These are phyloP conservation scores for Apolygus lucorum DNA, from an alignment of 1,140 invertebrate genomes.

Conservation along the genomic window DNA sequence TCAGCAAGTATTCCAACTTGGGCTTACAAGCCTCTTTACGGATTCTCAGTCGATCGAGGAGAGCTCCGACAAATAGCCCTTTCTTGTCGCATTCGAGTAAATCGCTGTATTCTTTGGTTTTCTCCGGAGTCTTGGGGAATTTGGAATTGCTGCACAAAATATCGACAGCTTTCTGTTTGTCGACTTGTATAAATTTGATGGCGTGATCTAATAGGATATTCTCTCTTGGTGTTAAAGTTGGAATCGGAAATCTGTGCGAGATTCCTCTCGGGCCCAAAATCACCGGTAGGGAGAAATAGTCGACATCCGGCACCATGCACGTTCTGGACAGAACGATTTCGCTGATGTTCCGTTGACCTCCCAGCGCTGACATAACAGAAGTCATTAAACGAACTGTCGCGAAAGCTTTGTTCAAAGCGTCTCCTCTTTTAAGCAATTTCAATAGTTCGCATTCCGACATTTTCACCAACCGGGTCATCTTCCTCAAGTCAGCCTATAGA, in stretches of 20 bases:
- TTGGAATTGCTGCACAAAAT: too few relatives aligned
- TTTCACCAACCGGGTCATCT: not conserved
- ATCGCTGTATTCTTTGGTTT: too few relatives aligned
- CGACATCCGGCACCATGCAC: slow-evolving; percentile 38
- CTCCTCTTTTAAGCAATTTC: slow-evolving; percentile 37
- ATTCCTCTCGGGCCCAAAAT: slow-evolving; percentile 38
- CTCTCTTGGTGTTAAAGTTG: not conserved
- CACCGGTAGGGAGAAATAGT: slow-evolving; percentile 41
- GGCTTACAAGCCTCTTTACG: too few relatives aligned
- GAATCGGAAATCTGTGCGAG: not conserved
- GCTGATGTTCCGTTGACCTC: slow-evolving; percentile 42
- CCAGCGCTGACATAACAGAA: slow-evolving; percentile 41
- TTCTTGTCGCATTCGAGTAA: too few relatives aligned
- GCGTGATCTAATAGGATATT: not conserved
- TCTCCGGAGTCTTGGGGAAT: too few relatives aligned
- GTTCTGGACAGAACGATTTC: slow-evolving; percentile 48
- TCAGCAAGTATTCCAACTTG: too few relatives aligned
- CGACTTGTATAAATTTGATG: slow-evolving; percentile 1
- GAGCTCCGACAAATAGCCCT: too few relatives aligned
- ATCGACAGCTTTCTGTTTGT: too few relatives aligned
- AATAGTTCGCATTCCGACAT: not conserved
- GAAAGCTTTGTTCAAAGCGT: slow-evolving; percentile 7
- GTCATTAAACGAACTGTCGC: slow-evolving; percentile 32
- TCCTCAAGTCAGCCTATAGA: too few relatives aligned
- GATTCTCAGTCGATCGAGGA: too few relatives aligned